Percentiles rank a stretch among this genome's conserved stretches.
Evolutionary conservation across 37 sponge, comb jelly and placozoan genomes (phyloP).

Genomic region (Eunapius fragilis): DNA sequence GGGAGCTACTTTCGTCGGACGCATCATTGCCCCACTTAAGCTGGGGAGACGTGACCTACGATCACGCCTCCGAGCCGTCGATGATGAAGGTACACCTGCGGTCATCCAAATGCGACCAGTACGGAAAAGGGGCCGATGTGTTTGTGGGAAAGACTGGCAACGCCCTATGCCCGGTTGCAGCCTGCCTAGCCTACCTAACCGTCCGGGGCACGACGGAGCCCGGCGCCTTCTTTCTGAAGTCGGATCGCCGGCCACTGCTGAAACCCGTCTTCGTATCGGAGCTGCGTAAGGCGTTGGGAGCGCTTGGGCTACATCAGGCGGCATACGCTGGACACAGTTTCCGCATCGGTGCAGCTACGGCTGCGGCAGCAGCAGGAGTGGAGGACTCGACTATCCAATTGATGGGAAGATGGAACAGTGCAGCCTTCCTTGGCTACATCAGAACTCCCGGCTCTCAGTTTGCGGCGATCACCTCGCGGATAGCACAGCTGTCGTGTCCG

Average conservation of each 20-base stretch:
- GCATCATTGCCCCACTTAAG: conserved; percentile 5
- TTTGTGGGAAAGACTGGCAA: conserved; percentile 18
- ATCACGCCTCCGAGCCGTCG: conserved; percentile 1
- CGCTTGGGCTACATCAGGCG: neutral
- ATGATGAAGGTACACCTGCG: conserved; percentile 23
- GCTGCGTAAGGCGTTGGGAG: conserved; percentile 9
- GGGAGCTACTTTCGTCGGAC: conserved; percentile 21
- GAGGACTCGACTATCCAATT: conserved; percentile 1
- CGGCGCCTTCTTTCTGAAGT: conserved; percentile 11
- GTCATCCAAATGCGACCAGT: conserved; percentile 39
- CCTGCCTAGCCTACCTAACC: conserved; percentile 6
- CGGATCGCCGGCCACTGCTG: neutral
- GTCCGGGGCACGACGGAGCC: neutral
- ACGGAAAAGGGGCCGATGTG: conserved; percentile 42
- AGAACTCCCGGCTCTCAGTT: neutral
- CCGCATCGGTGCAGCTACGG: conserved; percentile 1
- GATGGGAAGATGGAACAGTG: conserved; percentile 9
- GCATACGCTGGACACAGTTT: conserved; percentile 2
- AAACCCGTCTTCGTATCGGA: neutral
- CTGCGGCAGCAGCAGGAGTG: neutral
- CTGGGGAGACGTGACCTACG: conserved; percentile 41
- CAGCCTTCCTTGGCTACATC: neutral
- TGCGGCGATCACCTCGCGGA: neutral
- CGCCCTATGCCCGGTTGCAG: conserved; percentile 42
- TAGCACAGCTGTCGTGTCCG: neutral